Base-by-base conservation (phyloP, 2,113 vertebrate species). In the Petromus typicus region DNA sequence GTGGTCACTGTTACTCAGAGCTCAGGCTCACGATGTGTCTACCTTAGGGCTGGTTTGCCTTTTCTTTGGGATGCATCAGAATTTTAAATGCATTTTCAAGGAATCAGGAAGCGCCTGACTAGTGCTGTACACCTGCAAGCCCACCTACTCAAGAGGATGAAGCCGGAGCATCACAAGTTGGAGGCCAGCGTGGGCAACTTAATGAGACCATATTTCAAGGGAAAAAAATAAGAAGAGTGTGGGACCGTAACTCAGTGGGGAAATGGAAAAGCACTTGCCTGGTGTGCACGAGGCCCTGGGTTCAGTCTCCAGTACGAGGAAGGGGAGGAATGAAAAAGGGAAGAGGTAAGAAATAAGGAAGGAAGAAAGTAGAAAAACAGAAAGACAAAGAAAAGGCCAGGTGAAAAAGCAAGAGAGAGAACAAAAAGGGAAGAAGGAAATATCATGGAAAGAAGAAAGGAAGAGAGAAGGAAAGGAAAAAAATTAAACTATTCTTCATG, bases 291-390 rank as follows among this genome's bases (percentile, higher is more conserved):
- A 5, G 45, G 17, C 45, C 30, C 30, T 32, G 45, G 75, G 11
- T 78, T 78, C 30, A 78, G 11, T 54, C 30, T 78, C 30, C 9
- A 16, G 16, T 48, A 45, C 43, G 45, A 14, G 13, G 18, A 27
- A 23, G 25, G 30, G 0, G 1, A 25, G 3, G 7, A 37, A 7
- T 1, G 45, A 30, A 40, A 20, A 2, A 7, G 67, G 5, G 27
- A 43, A 73, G 40, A 43, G 2, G 56, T 6, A 5, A 7, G 45
- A 1, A 11, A 56, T 45, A 27, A 45, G 12, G 25, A 22, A 30
- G 1, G 14, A 18, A 16, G 27, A 17, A 56, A 9, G 56, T 43
- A 25, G 12, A 43, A 12, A 23, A 78, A 51, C 25, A 51, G 13
- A 48, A 10, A 18, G 45, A 51, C n/a, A 23, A 40, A 23, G 30